Percentiles rank a stretch among this genome's conserved stretches.
Conservation (phyloP, 2,888 invertebrate species). For the Ferrisia virgata region DNA sequence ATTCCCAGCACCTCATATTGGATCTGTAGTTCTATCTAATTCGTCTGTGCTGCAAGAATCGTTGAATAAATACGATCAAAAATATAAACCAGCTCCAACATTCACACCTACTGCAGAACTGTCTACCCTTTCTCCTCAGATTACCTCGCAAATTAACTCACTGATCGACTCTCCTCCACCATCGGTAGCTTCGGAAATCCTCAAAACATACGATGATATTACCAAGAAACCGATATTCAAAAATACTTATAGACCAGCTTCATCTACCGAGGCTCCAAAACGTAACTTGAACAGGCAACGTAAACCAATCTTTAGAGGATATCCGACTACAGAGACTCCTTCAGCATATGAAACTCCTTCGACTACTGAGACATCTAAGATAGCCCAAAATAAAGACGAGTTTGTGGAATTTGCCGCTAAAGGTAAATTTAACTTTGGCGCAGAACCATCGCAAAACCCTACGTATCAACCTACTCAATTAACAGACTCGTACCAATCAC, state of each 20-base stretch:
- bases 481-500: background rate
- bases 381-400: background rate
- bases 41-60: slow-evolving; percentile 4
- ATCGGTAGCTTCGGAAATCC: slow-evolving; percentile 24
- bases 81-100: slow-evolving; percentile 38
- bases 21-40: slow-evolving; percentile 68
- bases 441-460: background rate
- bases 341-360: background rate
- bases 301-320: slow-evolving; percentile 52
- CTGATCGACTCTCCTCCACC: slow-evolving; percentile 51
- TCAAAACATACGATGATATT: slow-evolving; percentile 36
- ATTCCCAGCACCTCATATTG: slow-evolving; percentile 81
- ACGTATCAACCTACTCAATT: background rate
- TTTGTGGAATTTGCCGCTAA: slow-evolving; percentile 37
- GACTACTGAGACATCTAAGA: background rate
- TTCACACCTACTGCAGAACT: slow-evolving; percentile 58
- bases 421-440: slow-evolving; percentile 13
- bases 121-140: slow-evolving; percentile 60
- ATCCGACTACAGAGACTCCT: background rate
- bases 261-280: slow-evolving; percentile 46
- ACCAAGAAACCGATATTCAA: slow-evolving; percentile 40
- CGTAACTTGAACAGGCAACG: slow-evolving; percentile 52
- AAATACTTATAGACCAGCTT: slow-evolving; percentile 42
- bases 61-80: slow-evolving; percentile 44
- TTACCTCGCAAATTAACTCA: slow-evolving; percentile 62